These are phyloP conservation scores for Horisme vitalbata DNA, from an alignment of 2,888 invertebrate species.

Conservation along the genomic window DNA sequence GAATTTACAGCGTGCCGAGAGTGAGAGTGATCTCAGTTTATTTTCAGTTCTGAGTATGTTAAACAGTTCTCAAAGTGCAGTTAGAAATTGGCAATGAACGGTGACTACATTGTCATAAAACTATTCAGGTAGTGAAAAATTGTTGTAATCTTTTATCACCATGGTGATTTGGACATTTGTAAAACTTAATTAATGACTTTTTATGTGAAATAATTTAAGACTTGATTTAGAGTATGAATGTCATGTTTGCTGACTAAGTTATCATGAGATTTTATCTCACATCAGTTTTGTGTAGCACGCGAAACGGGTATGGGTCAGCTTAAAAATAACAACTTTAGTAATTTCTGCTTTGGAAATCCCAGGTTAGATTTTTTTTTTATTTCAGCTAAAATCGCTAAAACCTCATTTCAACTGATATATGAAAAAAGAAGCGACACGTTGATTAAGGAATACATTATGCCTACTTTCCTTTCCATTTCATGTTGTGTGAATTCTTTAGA, in stretches of 20 bases:
- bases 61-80: slow-evolving; percentile 60
- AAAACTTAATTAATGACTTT: neutral
- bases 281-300: too few relatives aligned
- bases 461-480: too few relatives aligned
- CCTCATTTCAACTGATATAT: too few relatives aligned
- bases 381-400: too few relatives aligned
- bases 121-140: slow-evolving; percentile 43
- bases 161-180: slow-evolving; percentile 1
- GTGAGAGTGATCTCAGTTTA: slow-evolving; percentile 75
- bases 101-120: slow-evolving; percentile 43
- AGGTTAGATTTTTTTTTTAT: too few relatives aligned
- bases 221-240: slow-evolving; percentile 22
- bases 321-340: too few relatives aligned
- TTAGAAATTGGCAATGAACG: slow-evolving; percentile 56
- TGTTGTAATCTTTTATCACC: neutral
- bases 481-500: too few relatives aligned
- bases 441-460: too few relatives aligned
- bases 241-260: slow-evolving; percentile 22
- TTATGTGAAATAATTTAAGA: neutral
- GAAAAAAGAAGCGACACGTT: too few relatives aligned
- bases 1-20: slow-evolving; percentile 75
- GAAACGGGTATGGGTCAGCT: too few relatives aligned
- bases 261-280: slow-evolving; percentile 28
- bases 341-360: too few relatives aligned
- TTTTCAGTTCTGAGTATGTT: slow-evolving; percentile 75